Evolutionary conservation across 2,113 vertebrate species (phyloP).

Genomic region (Lophura nycthemera): DNA sequence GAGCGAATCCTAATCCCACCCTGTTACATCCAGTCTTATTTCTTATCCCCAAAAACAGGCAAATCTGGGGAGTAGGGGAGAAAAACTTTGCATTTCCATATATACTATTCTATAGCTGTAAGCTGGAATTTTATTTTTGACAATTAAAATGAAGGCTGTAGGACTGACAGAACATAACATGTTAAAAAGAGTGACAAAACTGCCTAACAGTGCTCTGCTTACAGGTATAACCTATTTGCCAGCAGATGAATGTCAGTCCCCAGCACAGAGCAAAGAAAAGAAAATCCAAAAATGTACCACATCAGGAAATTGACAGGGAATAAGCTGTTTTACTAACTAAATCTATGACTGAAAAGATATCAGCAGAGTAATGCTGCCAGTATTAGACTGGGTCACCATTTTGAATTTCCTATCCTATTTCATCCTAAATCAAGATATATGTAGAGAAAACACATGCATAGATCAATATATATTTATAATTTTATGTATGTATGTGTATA

Average conservation of each 20-base stretch:
- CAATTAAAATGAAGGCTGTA: background rate
- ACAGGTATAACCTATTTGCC: slow-evolving; percentile 57
- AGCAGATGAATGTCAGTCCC: background rate
- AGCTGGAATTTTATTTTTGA: background rate
- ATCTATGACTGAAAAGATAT: slow-evolving; percentile 42
- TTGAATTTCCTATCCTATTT: background rate
- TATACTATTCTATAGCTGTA: accelerated
- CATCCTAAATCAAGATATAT: background rate
- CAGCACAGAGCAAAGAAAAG: slow-evolving; percentile 42
- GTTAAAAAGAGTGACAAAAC: background rate
- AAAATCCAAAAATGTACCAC: slow-evolving; percentile 68
- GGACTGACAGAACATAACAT: background rate
- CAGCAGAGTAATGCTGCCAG: background rate
- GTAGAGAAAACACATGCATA: background rate
- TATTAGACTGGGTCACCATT: slow-evolving; percentile 41
- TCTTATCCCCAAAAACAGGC: background rate
- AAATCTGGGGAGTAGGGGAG: accelerated
- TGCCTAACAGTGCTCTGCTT: background rate
- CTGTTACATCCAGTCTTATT: background rate
- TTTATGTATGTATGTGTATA: background rate
- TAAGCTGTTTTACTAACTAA: slow-evolving; percentile 70
- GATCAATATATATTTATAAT: background rate
- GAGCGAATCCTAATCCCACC: background rate
- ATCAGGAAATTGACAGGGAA: slow-evolving; percentile 56
- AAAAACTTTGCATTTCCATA: background rate